Evolutionary conservation across 2,797 vertebrate genomes (phyloP).

Genomic region (Alectoris magna): DNA sequence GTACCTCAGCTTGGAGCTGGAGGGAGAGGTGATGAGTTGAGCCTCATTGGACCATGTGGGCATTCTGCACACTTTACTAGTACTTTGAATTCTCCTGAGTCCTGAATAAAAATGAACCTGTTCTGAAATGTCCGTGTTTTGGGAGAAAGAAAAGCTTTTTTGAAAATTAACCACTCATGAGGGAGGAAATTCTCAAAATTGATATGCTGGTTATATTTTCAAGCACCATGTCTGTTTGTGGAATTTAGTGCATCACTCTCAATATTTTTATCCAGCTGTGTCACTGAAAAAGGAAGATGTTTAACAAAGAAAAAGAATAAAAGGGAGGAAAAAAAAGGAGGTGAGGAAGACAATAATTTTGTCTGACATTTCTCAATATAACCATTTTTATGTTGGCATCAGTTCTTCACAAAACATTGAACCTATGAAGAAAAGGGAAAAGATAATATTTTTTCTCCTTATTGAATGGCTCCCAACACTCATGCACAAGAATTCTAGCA

Average conservation of each 20-base stretch:
- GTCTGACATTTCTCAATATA: conserved; percentile 25
- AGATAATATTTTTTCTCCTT: conserved; percentile 16
- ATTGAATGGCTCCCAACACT: conserved; percentile 37
- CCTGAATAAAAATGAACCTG: conserved; percentile 11
- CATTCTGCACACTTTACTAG: neutral
- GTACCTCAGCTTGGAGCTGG: rapidly evolving
- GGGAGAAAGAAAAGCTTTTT: conserved; percentile 1
- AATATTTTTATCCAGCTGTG: conserved; percentile 29
- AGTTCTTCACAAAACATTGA: conserved; percentile 17
- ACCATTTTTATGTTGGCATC: neutral
- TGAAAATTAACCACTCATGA: conserved; percentile 21
- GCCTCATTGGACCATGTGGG: neutral
- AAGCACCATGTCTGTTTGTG: conserved; percentile 40
- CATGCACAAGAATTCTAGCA: conserved; percentile 49
- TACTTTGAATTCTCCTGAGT: neutral
- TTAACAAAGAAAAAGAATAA: too few species aligned
- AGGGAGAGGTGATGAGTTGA: neutral
- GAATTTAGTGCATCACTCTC: conserved; percentile 22
- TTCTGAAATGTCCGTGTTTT: conserved; percentile 3
- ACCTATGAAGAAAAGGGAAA: conserved; percentile 5
- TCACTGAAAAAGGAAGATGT: neutral
- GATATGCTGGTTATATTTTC: conserved; percentile 1
- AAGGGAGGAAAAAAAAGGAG: neutral
- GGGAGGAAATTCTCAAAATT: conserved; percentile 46
- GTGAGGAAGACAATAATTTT: neutral